Evolutionary conservation across 2,797 vertebrate species (phyloP), one percentile per base, ranked within the genome.

Genomic region (Oophaga sylvatica): DNA sequence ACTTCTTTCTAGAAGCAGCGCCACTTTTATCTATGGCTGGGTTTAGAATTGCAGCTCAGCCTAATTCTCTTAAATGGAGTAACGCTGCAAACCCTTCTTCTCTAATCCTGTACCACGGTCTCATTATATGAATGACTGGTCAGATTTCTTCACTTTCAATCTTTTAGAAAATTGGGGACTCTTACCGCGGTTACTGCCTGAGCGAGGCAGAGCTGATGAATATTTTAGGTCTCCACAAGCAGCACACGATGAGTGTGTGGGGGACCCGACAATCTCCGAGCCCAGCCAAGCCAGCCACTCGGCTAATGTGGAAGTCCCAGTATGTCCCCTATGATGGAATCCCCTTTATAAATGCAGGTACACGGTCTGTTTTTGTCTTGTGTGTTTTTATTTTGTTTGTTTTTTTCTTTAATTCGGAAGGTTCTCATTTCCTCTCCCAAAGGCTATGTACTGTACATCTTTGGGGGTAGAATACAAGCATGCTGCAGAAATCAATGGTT

Each of bases 301-400:
- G 95, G n/a, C 93, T 96, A 90, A 96, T 96, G 96, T 96, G 96
- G 96, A 96, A 96, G 91, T 97, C 96, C 29, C 96, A 96, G 90
- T 96, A 96, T 91, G 96, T 96, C 87, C 95, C 96, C 29, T 96
- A 96, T 90, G 96, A 97, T 87, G 96, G 95, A 91, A 95, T 96
- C 85, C 96, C 96, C 29, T 96, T 97, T 92, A 94, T 97, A 90
- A 97, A 96, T 92, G 94, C 96, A 95, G 96, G 96, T 96, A 94
- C n/a, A 53, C 2, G 16, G 7, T 60, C 13, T 70, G 12, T 57
- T 19, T 48, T 48, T 77, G 5, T 76, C 48, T 15, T 11, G 16
- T 26, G n/a, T 26, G 22, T 10, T 19, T 26, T 26, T 26, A 26
- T 26, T 26, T 26, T 73, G 53, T 77, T n/a, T 16, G 53, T 1